Percentiles rank a stretch among this genome's conserved stretches.
Evolutionary conservation across 2,888 invertebrate genomes (phyloP).

Genomic region (Urechis unicinctus): DNA sequence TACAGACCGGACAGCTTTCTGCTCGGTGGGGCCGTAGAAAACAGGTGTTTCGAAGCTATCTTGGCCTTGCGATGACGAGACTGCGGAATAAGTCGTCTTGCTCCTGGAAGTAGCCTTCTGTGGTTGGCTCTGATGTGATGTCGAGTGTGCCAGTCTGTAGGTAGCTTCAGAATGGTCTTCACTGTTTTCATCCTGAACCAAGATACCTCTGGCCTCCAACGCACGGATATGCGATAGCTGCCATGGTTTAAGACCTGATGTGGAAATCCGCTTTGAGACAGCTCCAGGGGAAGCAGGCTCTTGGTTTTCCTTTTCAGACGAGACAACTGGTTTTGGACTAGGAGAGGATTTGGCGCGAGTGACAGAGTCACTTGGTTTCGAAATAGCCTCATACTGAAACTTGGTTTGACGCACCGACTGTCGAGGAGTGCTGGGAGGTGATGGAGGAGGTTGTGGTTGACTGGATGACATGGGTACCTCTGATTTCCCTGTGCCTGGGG

Average conservation of each 20-base stretch:
- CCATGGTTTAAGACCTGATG: slow-evolving; percentile 6
- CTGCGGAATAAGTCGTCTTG: too few relatives aligned
- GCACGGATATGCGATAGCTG: slow-evolving; percentile 11
- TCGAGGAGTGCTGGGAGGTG: not conserved
- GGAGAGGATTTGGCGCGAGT: not conserved
- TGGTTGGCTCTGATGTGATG: too few relatives aligned
- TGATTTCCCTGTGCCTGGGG: not conserved
- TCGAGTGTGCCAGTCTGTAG: too few relatives aligned
- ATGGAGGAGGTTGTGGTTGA: not conserved
- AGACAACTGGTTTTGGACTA: not conserved
- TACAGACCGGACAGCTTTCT: too few relatives aligned
- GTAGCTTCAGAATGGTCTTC: too few relatives aligned
- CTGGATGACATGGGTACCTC: not conserved
- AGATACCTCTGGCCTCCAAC: slow-evolving; percentile 11
- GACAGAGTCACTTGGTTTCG: not conserved
- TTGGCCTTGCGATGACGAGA: too few relatives aligned
- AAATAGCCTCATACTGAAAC: too few relatives aligned
- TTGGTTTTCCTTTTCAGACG: not conserved
- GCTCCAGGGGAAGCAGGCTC: not conserved
- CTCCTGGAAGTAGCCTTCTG: too few relatives aligned
- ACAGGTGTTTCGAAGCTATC: too few relatives aligned
- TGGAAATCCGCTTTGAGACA: not conserved
- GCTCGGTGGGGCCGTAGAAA: too few relatives aligned
- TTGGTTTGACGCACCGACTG: too few relatives aligned
- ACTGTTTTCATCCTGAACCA: not conserved